Percentiles rank a stretch among this genome's conserved stretches.
Evolutionary conservation across 2,113 vertebrate species (phyloP).

Genomic region (Rhea pennata): DNA sequence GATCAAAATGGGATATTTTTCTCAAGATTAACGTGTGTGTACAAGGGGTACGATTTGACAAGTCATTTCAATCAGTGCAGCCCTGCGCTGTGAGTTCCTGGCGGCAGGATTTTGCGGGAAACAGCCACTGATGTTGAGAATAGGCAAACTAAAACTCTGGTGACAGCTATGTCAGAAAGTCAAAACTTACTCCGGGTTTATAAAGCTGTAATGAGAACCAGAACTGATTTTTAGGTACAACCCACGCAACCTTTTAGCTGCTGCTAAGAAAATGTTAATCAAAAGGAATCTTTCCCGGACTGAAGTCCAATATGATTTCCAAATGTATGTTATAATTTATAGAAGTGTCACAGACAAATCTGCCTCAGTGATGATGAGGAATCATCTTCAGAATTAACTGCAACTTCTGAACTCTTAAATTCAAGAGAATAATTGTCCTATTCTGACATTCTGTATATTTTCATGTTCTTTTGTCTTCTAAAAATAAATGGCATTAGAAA

Average conservation of each 20-base stretch:
- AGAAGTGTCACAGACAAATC: background rate
- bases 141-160: background rate
- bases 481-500: background rate
- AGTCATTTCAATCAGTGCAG: background rate
- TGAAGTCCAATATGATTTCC: background rate
- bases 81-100: background rate
- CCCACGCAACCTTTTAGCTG: background rate
- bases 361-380: background rate
- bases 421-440: background rate
- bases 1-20: background rate
- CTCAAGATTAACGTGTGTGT: background rate
- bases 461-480: background rate
- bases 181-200: background rate
- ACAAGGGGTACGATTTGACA: background rate
- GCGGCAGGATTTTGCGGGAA: background rate
- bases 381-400: background rate
- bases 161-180: background rate
- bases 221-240: background rate
- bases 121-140: background rate
- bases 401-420: background rate
- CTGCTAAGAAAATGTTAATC: background rate
- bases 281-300: background rate
- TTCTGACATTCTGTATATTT: background rate
- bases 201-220: background rate
- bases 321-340: background rate